phyloP scores from a whole-genome alignment of 2,888 invertebrate species.

The Phanerotoma sp. region DNA sequence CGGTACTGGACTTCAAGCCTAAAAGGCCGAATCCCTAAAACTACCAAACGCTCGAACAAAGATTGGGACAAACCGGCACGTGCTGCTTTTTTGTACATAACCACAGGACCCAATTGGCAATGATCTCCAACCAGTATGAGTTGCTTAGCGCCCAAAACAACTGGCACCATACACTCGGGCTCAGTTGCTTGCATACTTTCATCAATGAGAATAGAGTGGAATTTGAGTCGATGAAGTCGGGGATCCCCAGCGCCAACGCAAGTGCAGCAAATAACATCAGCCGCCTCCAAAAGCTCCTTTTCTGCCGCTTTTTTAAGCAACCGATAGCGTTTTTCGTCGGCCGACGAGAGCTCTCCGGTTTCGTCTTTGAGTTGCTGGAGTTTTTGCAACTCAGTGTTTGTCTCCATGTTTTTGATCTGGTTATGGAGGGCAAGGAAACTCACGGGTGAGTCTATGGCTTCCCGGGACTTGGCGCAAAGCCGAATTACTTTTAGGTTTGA shows the following conservation, averaged over 20 bases:
- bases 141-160: conserved; percentile 95
- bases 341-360: conserved; percentile 93
- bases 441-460: conserved; percentile 97
- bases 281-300: conserved; percentile 86
- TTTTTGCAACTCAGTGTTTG: conserved; percentile 90
- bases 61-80: conserved; percentile 96
- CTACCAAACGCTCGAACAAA: conserved; percentile 94
- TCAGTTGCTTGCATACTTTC: conserved; percentile 97
- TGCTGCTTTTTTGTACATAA: conserved; percentile 99
- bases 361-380: conserved; percentile 97
- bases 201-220: conserved; percentile 95
- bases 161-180: conserved; percentile 99
- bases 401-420: conserved; percentile 93
- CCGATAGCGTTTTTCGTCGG: conserved; percentile 93
- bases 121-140: conserved; percentile 98
- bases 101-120: conserved; percentile 97
- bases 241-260: conserved; percentile 99
- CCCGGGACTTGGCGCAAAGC: conserved; percentile 95
- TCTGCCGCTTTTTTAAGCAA: conserved; percentile 87
- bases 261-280: conserved; percentile 98
- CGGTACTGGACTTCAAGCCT: conserved; percentile 97
- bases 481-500: conserved; percentile 93
- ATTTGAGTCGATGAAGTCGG: conserved; percentile 87
- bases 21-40: conserved; percentile 95
- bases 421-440: conserved; percentile 96